Base-by-base conservation (phyloP, 2,888 invertebrate species). In the Anthophora plumipes region DNA sequence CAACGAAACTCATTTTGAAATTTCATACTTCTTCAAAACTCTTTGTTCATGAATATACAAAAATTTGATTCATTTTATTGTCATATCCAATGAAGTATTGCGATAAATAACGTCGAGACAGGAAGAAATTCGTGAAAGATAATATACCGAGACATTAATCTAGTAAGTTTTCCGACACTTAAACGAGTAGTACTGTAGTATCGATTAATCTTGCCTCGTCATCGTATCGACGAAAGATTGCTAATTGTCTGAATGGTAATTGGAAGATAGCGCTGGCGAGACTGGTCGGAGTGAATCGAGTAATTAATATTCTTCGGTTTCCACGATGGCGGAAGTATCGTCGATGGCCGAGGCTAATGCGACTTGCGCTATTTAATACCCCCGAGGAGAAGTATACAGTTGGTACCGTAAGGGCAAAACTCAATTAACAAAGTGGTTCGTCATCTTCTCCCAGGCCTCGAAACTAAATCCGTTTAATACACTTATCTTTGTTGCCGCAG, bases 401-500 rank as follows among this genome's bases (percentile, higher is more conserved):
- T 41, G 59, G 71, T 46, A 59, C 59, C 71, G 76, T 83, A 82
- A 76, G 85, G 75, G 78, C 80, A 72, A 73, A 87, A 87, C 88
- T 88, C 87, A 86, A 87, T 87, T 87, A 87, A 86, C 87, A 87
- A 87, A 88, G 88, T 87, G 87, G 88, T 86, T 86, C 84, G 87
- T 87, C 87, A 87, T 88, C 85, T 85, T 81, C 85, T 80, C 79
- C 83, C 78, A 39, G 61, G 61, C 83, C 80, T 85, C 83, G 81
- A 83, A 85, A 84, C 85, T 81, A 86, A 88, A 88, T 88, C 88
- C 88, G 88, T 87, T 88, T 88, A 88, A 82, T 86, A 76, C 89
- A 91, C 90, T 91, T 90, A 91, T 91, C 91, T 91, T 89, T 90
- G 91, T 90, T 91, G 89, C 90, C 89, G 88, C 91, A 89, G 89